phyloP scores from a whole-genome alignment of 2,113 vertebrate genomes.

The Arvicanthis niloticus region DNA sequence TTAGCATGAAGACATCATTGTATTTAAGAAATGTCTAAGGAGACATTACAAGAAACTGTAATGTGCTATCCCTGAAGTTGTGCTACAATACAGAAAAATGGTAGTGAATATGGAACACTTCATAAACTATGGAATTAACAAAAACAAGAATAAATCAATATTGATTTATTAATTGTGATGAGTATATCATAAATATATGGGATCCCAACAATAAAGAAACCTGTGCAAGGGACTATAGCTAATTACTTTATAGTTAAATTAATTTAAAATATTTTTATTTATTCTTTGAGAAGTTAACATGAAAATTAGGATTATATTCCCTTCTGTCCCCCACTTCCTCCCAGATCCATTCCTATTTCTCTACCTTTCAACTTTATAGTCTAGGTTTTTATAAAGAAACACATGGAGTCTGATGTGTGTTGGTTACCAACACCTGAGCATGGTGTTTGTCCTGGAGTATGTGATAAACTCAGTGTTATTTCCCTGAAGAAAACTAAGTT shows the following conservation, averaged over 20 bases:
- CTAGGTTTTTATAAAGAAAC: not conserved
- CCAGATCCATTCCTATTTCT: not conserved
- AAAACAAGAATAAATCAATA: not conserved
- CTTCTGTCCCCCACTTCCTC: not conserved
- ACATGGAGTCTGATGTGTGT: not conserved
- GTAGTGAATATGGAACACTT: not conserved
- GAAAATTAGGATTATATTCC: not conserved
- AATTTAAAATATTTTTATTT: not conserved
- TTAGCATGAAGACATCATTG: slow-evolving; percentile 8
- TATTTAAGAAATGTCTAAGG: not conserved
- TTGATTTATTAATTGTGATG: not conserved
- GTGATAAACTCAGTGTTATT: not conserved
- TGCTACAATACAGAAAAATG: not conserved
- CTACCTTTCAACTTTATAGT: not conserved
- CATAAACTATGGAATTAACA: not conserved
- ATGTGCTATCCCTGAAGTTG: not conserved
- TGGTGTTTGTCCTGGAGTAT: not conserved
- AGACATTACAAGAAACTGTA: not conserved
- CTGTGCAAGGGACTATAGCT: not conserved
- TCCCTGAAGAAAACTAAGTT: not conserved
- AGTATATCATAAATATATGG: slow-evolving; percentile 20
- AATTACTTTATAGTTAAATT: not conserved
- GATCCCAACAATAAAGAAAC: not conserved
- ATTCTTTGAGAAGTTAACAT: not conserved
- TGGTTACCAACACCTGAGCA: not conserved